Evolutionary conservation across 2,797 vertebrate species (phyloP).

Genomic region (Heteromormyrus szaboi): DNA sequence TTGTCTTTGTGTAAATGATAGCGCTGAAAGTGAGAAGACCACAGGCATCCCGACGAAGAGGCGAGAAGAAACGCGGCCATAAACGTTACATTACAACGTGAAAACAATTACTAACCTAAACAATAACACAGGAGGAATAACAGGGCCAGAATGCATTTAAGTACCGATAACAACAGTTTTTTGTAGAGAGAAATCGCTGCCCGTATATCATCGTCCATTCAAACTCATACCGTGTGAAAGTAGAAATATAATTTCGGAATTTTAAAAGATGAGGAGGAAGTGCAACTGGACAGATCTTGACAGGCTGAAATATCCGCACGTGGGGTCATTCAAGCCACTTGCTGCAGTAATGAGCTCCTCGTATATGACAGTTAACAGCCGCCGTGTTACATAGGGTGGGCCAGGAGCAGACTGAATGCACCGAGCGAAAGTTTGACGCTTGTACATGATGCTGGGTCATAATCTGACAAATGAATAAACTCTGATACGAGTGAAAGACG

Average conservation of each 20-base stretch:
- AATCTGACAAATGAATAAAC: neutral
- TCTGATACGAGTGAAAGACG: neutral
- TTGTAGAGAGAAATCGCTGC: neutral
- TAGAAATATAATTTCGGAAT: neutral
- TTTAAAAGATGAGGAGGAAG: neutral
- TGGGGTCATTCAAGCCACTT: neutral
- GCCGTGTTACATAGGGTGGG: neutral
- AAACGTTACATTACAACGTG: constrained; percentile 25
- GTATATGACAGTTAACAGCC: neutral
- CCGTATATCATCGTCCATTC: neutral
- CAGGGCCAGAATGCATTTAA: neutral
- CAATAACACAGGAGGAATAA: neutral
- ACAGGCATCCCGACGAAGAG: constrained; percentile 44
- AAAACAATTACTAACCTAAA: neutral
- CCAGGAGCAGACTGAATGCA: neutral
- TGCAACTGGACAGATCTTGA: neutral
- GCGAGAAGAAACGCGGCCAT: constrained; percentile 33
- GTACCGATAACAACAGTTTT: neutral
- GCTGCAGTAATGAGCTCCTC: neutral
- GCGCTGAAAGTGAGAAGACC: constrained; percentile 50
- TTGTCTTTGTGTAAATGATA: constrained; percentile 58
- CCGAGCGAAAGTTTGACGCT: neutral
- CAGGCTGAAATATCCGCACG: neutral
- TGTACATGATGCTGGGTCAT: neutral
- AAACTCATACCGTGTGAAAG: neutral